Evolutionary conservation across 2,888 invertebrate species (phyloP).

Genomic region (Branchinecta sandiegonensis): DNA sequence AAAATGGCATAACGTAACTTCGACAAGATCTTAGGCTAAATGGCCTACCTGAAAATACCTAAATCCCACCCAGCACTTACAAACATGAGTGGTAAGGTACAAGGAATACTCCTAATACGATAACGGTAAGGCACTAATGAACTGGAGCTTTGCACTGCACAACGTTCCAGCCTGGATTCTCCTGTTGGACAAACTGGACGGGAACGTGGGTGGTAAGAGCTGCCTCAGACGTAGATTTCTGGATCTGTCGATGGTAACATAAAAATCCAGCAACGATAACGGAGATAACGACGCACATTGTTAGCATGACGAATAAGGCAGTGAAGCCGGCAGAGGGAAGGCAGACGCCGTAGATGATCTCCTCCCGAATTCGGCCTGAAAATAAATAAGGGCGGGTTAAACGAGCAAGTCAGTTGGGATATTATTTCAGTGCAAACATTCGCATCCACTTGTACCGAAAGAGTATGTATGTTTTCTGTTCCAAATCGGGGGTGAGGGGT

Average conservation of each 20-base stretch:
- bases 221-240: slow-evolving; percentile 34
- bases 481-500: no score
- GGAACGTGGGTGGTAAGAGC: not conserved
- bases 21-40: no score
- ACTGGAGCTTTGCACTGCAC: not conserved
- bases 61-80: no score
- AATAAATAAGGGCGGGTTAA: slow-evolving; percentile 22
- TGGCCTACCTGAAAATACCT: no score
- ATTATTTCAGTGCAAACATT: no score
- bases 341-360: slow-evolving; percentile 74
- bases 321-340: slow-evolving; percentile 80
- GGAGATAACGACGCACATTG: slow-evolving; percentile 70
- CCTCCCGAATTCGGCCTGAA: slow-evolving; percentile 58
- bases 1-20: no score
- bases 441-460: no score
- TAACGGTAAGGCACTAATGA: not conserved
- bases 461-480: no score
- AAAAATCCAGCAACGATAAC: slow-evolving; percentile 70
- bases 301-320: slow-evolving; percentile 69
- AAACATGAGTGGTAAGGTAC: no score
- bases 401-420: no score
- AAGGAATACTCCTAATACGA: no score
- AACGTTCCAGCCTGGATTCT: not conserved
- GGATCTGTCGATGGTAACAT: slow-evolving; percentile 59
- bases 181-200: not conserved